Evolutionary conservation across 2,888 invertebrate genomes (phyloP), one percentile per base, ranked within the genome.

Genomic region (Tholera decimalis): DNA sequence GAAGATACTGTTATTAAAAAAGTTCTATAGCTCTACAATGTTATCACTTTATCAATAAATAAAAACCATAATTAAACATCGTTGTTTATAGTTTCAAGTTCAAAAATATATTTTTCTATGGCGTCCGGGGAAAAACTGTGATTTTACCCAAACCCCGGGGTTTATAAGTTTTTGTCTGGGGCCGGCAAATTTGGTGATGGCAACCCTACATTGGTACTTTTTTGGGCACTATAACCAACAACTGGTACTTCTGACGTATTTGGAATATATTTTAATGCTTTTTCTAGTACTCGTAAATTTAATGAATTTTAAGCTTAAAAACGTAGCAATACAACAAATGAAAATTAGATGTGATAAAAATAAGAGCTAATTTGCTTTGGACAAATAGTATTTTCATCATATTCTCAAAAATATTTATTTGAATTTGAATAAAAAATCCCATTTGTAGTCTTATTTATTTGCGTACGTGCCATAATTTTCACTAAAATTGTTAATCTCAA

Each of bases 351-450:
- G 3, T 28, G 22, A 28, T 33, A 49, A 37, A 39, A n/a, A 28
- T 20, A 28, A 4, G 26, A n/a, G 13, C 11, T 11, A 22, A 8
- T 18, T 30, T 37, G n/a, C n/a, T n/a, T n/a, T n/a, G n/a, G n/a
- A n/a, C 22, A 24, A 24, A 28, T 22, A 13, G 2, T 13, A n/a
- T n/a, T n/a, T n/a, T n/a, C n/a, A n/a, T 1, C 35, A 37, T 37
- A 15, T 7, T 37, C 18, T 26, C 24, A 37, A 56, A 55, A 18
- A 30, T 18, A 51, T 62, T 51, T 63, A 56, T 33, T 33, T 37
- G 26, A 26, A 71, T 28, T 28, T 39, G 57, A 66, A 54, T 53
- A 58, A 73, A 49, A 62, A 73, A 0, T 56, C 3, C 1, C n/a
- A 20, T 22, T 20, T 39, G 6, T 22, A 5, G 15, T 46, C 28